These are phyloP conservation scores for Heteractis magnifica DNA, from an alignment of 92 coral and sea anemone species.

Conservation along the genomic window DNA sequence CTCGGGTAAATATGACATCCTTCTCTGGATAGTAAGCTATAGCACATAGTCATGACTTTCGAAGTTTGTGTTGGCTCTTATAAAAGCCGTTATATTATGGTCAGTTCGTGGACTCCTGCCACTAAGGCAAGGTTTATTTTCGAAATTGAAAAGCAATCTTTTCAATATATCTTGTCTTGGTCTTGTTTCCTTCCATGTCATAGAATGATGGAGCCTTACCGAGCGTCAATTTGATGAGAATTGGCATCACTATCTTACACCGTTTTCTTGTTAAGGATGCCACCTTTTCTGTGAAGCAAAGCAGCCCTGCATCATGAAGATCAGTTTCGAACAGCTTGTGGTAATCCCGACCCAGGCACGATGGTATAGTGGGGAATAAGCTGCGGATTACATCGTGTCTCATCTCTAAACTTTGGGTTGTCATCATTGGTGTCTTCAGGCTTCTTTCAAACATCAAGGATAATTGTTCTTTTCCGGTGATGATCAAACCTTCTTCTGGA, in stretches of 20 bases:
- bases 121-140: too few relatives aligned
- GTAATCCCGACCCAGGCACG: not conserved
- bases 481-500: not conserved
- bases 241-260: not conserved
- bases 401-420: not conserved
- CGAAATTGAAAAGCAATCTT: not conserved
- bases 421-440: not conserved
- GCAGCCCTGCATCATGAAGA: not conserved
- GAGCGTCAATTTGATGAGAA: not conserved
- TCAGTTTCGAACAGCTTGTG: not conserved
- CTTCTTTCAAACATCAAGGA: not conserved
- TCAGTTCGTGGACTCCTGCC: not conserved
- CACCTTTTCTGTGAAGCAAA: not conserved
- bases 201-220: not conserved
- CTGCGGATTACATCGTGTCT: not conserved
- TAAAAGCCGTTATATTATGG: too few relatives aligned
- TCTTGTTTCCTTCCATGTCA: not conserved
- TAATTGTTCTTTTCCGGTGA: not conserved
- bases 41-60: too few relatives aligned
- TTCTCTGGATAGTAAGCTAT: too few relatives aligned
- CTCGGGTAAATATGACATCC: too few relatives aligned
- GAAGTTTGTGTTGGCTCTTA: too few relatives aligned
- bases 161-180: slow-evolving; percentile 1
- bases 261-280: not conserved
- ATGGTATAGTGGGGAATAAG: not conserved